These are phyloP conservation scores for Cranoglanis bouderius DNA, from an alignment of 2,113 vertebrate genomes.

Conservation along the genomic window DNA sequence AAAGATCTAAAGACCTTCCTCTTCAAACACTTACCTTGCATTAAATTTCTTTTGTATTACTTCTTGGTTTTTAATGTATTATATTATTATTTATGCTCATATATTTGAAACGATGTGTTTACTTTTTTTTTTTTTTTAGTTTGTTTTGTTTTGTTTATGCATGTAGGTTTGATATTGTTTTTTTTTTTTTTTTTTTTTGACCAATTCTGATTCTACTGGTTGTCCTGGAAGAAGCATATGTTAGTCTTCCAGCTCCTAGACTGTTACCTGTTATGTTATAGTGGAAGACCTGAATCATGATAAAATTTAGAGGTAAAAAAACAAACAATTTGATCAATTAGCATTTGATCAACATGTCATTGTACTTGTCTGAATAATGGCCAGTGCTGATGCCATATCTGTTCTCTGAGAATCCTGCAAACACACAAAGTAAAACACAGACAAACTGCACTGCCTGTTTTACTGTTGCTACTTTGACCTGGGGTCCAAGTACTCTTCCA, in stretches of 20 bases:
- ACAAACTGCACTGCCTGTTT: constrained; percentile 43
- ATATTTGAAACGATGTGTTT: neutral
- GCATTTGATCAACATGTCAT: neutral
- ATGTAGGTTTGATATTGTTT: neutral
- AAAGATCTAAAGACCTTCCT: neutral
- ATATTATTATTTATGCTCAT: neutral
- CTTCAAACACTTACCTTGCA: neutral
- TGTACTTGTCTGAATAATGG: constrained; percentile 13
- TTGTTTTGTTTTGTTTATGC: neutral
- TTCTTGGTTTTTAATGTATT: neutral
- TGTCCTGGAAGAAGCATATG: neutral
- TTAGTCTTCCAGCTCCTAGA: neutral
- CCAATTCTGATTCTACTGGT: neutral
- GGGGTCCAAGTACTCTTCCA: constrained; percentile 57
- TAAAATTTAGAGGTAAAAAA: neutral
- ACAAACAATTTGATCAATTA: neutral
- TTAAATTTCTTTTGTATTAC: neutral
- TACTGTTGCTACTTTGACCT: constrained; percentile 56
- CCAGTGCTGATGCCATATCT: neutral
- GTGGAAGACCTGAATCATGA: neutral
- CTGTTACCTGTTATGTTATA: neutral
- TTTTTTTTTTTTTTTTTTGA: neutral
- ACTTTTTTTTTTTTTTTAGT: neutral
- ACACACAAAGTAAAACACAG: constrained; percentile 29
- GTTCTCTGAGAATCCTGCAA: neutral